These are phyloP conservation scores for Exephanes ischioxanthus DNA, from an alignment of 2,888 invertebrate species.

Conservation along the genomic window DNA sequence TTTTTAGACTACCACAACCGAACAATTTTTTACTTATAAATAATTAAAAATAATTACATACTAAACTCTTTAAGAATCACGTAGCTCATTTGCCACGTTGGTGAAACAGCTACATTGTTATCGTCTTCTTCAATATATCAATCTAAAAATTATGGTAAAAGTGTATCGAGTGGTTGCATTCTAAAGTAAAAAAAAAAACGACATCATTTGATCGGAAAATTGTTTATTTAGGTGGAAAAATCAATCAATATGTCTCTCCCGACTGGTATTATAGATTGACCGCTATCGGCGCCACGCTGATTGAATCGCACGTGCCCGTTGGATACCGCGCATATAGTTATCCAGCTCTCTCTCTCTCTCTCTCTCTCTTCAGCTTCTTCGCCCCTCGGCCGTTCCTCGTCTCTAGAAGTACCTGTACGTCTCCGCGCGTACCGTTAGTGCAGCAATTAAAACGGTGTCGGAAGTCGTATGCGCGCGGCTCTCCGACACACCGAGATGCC, in stretches of 20 bases:
- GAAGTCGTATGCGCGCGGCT: constrained; percentile 78
- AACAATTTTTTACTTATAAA: too few species aligned
- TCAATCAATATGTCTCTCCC: neutral
- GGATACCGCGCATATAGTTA: constrained; percentile 21
- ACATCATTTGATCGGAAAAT: too few species aligned
- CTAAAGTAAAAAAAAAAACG: too few species aligned
- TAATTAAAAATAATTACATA: too few species aligned
- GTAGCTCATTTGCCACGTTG: too few species aligned
- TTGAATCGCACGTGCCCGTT: constrained; percentile 56
- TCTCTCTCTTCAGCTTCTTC: neutral
- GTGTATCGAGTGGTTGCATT: too few species aligned
- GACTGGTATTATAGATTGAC: constrained; percentile 25
- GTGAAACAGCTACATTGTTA: too few species aligned
- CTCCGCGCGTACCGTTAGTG: constrained; percentile 79
- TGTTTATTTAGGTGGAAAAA: too few species aligned
- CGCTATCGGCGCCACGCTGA: constrained; percentile 32
- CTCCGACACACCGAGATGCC: constrained; percentile 75
- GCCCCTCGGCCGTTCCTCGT: constrained; percentile 32
- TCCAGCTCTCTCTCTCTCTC: neutral
- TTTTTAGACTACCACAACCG: too few species aligned
- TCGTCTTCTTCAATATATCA: too few species aligned
- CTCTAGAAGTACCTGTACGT: constrained; percentile 49
- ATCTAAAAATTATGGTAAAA: too few species aligned
- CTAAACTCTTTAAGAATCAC: too few species aligned
- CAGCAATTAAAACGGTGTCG: constrained; percentile 84